Evolutionary conservation across 2,888 invertebrate species (phyloP), one percentile per base, ranked within the genome.

Genomic region (Ophioninae sp.): DNA sequence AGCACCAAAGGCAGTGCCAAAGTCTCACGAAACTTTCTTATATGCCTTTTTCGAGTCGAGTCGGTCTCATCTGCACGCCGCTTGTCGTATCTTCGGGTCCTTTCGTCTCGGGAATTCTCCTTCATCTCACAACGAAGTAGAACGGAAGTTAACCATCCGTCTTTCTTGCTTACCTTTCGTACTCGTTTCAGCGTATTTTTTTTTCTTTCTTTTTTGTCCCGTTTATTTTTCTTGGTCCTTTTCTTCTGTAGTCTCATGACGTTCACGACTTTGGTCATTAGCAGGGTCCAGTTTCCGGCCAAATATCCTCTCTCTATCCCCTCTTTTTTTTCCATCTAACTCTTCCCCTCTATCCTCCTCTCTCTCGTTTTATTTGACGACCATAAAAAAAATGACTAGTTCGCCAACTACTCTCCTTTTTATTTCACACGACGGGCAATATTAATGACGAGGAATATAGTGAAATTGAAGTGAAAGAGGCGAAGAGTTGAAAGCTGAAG

Each of bases 21-120:
- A 83, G 81, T 84, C 79, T 83, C 79, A 75, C 78, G 81, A 76
- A 85, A 83, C 72, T 85, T 87, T 86, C 88, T 87, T 86, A 84
- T 65, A 58, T 61, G 76, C 69, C 67, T 61, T 84, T 79, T 72
- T 65, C 51, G 69, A 51, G 69, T 51, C 37, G 79, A 58, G 65
- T 65, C 65, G 64, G 41, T 30, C 39, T 39, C 39, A 58, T 30
- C 84, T 30, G 30, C 30, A 30, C 79, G 82, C 81, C 82, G 82
- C 51, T 82, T 79, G 61, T 68, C 67, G 58, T 84, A 75, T 79
- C 85, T 83, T 86, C 85, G 51, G 13, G 86, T 87, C 67, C 63
- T 58, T 30, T 30, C 80, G 61, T 73, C 69, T 59, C 71, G 59
- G 71, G 23, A 76, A 61, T 65, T 51, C 58, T 61, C 67, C 63